Percentiles rank a stretch among this genome's conserved stretches.
Evolutionary conservation across 1,140 invertebrate genomes (phyloP).

Genomic region (Aphelenchoides fujianensis): DNA sequence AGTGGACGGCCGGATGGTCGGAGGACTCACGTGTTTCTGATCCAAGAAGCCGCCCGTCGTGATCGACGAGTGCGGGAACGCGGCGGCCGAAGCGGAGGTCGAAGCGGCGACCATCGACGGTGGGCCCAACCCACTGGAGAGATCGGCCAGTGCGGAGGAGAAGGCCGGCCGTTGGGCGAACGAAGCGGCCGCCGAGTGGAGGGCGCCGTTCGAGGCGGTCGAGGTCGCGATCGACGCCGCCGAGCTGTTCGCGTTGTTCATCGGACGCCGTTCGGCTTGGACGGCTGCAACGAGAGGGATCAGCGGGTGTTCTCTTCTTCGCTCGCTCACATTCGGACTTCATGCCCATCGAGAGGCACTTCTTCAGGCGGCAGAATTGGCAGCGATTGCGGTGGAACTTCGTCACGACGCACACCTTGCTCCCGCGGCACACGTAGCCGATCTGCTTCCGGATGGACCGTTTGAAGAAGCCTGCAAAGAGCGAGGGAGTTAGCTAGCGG

Average conservation of each 20-base stretch:
- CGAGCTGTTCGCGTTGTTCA: slow-evolving; percentile 52
- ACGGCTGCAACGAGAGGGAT: slow-evolving; percentile 64
- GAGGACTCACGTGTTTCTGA: slow-evolving; percentile 23
- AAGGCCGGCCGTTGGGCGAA: no score
- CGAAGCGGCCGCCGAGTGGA: no score
- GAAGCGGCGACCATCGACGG: neutral
- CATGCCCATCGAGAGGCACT: slow-evolving; percentile 94
- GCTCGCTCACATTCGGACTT: slow-evolving; percentile 86
- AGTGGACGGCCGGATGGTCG: neutral
- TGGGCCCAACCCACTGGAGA: no score
- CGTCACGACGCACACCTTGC: slow-evolving; percentile 90
- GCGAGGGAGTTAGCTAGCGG: no score
- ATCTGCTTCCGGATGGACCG: slow-evolving; percentile 64
- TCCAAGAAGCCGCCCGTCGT: slow-evolving; percentile 4
- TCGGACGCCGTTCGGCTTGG: slow-evolving; percentile 66
- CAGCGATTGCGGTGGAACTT: slow-evolving; percentile 91
- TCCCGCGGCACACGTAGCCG: slow-evolving; percentile 88
- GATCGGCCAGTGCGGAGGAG: no score
- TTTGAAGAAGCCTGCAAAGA: slow-evolving; percentile 52
- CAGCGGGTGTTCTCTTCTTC: neutral
- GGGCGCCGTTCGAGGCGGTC: slow-evolving; percentile 1
- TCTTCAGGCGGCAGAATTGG: slow-evolving; percentile 93
- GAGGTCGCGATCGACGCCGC: slow-evolving; percentile 29
- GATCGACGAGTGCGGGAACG: no score
- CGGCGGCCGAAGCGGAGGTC: no score